Evolutionary conservation across 2,113 vertebrate genomes (phyloP).

Genomic region (Dipodomys spectabilis): DNA sequence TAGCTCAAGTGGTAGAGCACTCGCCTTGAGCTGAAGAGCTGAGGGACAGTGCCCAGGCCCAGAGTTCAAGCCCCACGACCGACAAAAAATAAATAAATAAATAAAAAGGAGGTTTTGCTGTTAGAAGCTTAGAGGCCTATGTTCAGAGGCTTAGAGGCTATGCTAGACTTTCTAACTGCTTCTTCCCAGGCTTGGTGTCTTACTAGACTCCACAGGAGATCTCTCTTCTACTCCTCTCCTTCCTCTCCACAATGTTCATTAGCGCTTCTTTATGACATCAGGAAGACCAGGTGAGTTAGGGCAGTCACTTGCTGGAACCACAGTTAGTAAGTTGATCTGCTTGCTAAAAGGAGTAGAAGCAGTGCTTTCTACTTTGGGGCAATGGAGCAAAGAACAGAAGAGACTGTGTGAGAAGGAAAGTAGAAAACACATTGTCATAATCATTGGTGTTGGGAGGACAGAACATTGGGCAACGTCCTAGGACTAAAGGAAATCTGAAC

Average conservation of each 20-base stretch:
- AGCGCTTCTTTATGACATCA: neutral
- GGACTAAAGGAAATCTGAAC: slow-evolving; percentile 44
- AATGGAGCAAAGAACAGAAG: slow-evolving; percentile 21
- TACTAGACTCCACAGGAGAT: neutral
- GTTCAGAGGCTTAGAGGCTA: neutral
- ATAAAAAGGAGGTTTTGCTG: neutral
- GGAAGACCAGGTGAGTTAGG: neutral
- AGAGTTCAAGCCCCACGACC: too few species aligned
- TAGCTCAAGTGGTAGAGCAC: too few species aligned
- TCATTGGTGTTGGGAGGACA: neutral
- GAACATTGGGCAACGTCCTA: slow-evolving; percentile 20
- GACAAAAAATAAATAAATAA: too few species aligned
- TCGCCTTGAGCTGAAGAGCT: too few species aligned
- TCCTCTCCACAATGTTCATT: neutral
- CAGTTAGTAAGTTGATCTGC: neutral
- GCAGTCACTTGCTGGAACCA: neutral
- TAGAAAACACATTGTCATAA: neutral
- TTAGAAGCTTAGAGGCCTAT: neutral
- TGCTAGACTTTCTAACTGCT: neutral
- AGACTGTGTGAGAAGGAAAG: neutral
- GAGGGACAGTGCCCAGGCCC: too few species aligned
- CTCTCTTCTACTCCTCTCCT: neutral
- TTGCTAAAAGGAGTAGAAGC: neutral
- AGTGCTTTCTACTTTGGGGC: neutral
- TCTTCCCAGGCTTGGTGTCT: neutral